Base-by-base conservation (phyloP, 1,140 invertebrate species). In the Heliconius hermathena region DNA sequence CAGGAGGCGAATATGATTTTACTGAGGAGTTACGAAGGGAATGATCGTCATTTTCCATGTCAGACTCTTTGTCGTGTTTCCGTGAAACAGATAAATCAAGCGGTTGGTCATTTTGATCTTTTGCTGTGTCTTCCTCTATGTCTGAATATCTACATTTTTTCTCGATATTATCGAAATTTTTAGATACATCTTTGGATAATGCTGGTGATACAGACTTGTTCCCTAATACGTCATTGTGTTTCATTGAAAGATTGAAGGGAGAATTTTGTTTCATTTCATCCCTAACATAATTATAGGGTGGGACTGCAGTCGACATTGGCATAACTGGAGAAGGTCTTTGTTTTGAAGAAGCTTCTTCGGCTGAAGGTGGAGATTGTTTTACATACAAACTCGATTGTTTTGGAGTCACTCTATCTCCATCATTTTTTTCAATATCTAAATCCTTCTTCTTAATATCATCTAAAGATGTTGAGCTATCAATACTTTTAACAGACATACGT, bases 61-160 rank as follows among this genome's bases (percentile, higher is more conserved):
- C 94, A 13, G 84, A 88, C 36, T 93, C 90, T 74, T 91, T 90
- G 18, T 95, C 91, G 18, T 94, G 95, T 84, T 95, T 95, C 76
- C 95, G 91, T 60, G 95, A 93, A 1, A 97, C 94, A 71, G 96
- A 96, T n/a, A 98, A 94, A 91, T 98, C 97, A 38, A 98, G 85
- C 0, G 97, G 97, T 86, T 97, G 96, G 80, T 97, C 97, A 60
- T 91, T 89, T 73, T 91, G 83, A 52, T 93, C 92, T 82, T 90
- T 94, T 78, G 89, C 91, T 22, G 77, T 71, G 20, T 91, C 90
- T 73, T 94, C 92, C 38, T 94, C 91, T 4, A 76, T 75, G 36
- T 92, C 91, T 18, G 89, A 92, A 84, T 91, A 91, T 49, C 83
- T 84, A 22, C 87, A 89, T 80, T 84, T 82, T 73, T 89, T 89